Evolutionary conservation across 2,888 invertebrate genomes (phyloP).

Genomic region (Endotricha flammealis): DNA sequence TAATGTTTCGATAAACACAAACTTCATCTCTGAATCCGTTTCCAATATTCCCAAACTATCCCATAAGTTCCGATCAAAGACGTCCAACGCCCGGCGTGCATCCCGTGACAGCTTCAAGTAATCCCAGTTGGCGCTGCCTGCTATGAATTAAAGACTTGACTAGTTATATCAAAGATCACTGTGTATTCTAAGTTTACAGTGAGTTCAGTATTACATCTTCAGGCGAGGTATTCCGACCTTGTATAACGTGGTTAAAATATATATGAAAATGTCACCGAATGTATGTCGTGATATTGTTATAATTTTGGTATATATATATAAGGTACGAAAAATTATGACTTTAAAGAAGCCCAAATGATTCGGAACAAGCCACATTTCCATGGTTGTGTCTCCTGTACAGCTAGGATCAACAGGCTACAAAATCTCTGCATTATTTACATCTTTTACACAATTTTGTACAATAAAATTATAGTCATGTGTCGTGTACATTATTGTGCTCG

Average conservation of each 20-base stretch:
- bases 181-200: slow-evolving; percentile 10
- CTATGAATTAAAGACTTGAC: slow-evolving; percentile 28
- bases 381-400: too few species aligned
- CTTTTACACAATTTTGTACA: too few species aligned
- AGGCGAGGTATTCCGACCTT: slow-evolving; percentile 9
- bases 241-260: background rate
- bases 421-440: too few species aligned
- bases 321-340: too few species aligned
- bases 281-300: too few species aligned
- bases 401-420: too few species aligned
- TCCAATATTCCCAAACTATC: slow-evolving; percentile 21
- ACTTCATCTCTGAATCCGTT: slow-evolving; percentile 16
- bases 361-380: too few species aligned
- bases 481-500: too few species aligned
- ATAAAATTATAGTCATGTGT: too few species aligned
- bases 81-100: slow-evolving; percentile 10
- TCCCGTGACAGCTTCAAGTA: slow-evolving; percentile 29
- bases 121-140: slow-evolving; percentile 30
- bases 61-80: slow-evolving; percentile 21
- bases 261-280: too few species aligned
- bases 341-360: too few species aligned
- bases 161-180: slow-evolving; percentile 18
- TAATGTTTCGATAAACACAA: slow-evolving; percentile 1
- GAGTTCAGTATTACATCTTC: slow-evolving; percentile 13
- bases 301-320: too few species aligned